phyloP scores from a whole-genome alignment of 2,888 invertebrate species.

The Neoscelio sp. region DNA sequence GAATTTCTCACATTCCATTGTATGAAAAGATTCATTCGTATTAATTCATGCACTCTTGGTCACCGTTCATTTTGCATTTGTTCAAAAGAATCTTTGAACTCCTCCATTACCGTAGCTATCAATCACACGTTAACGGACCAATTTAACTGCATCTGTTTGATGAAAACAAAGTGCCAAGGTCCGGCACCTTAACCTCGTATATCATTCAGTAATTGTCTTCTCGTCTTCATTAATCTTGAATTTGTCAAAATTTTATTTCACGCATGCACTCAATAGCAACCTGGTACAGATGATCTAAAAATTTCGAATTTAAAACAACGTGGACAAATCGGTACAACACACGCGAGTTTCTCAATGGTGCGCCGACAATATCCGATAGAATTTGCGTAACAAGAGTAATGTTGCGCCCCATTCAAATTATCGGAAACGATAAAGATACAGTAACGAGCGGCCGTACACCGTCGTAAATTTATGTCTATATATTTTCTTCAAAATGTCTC shows the following conservation, averaged over 20 bases:
- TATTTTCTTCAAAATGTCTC: constrained; percentile 57
- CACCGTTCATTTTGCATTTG: constrained; percentile 28
- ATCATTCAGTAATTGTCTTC: constrained; percentile 61
- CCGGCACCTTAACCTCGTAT: constrained; percentile 37
- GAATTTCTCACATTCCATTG: constrained; percentile 12
- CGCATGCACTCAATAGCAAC: too few species aligned
- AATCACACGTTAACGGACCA: constrained; percentile 63
- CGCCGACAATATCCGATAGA: not conserved
- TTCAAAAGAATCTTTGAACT: constrained; percentile 50
- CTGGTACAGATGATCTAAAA: too few species aligned
- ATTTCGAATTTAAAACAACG: too few species aligned
- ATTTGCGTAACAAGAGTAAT: constrained; percentile 28
- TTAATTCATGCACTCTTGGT: constrained; percentile 44
- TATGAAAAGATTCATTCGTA: constrained; percentile 37
- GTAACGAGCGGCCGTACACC: not conserved
- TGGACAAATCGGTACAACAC: too few species aligned
- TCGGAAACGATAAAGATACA: constrained; percentile 38
- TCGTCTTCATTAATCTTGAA: constrained; percentile 64
- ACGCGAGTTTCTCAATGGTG: too few species aligned
- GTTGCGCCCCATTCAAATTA: constrained; percentile 24
- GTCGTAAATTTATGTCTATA: too few species aligned
- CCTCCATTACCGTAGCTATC: constrained; percentile 64
- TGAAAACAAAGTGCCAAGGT: constrained; percentile 42
- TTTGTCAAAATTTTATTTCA: constrained; percentile 55
- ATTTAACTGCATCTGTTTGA: constrained; percentile 56